Percentiles rank a stretch among this genome's conserved stretches.
Conservation (phyloP, 2,797 vertebrate genomes). For the Cynodonichthys magdalenae region DNA sequence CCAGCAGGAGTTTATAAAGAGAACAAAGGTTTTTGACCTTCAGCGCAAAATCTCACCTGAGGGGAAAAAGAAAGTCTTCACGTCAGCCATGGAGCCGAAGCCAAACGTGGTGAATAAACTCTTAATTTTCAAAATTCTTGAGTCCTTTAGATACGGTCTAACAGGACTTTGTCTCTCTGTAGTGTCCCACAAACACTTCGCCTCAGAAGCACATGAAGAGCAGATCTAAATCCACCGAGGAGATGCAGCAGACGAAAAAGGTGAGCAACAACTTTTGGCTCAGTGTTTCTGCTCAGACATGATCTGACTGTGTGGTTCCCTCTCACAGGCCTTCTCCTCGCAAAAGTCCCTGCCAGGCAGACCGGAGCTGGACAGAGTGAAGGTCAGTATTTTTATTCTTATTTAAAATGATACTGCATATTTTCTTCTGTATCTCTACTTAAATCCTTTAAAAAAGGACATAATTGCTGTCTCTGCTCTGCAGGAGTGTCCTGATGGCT, state of each 20-base stretch:
- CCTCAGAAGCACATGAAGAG: slow-evolving; percentile 86
- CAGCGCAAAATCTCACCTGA: slow-evolving; percentile 19
- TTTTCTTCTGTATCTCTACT: background rate
- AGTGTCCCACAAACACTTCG: slow-evolving; percentile 79
- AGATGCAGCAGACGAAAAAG: slow-evolving; percentile 86
- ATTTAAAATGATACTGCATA: background rate
- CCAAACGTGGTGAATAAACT: slow-evolving; percentile 56
- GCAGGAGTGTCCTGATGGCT: slow-evolving; percentile 76
- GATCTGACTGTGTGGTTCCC: slow-evolving; percentile 1
- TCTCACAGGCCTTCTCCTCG: slow-evolving; percentile 81
- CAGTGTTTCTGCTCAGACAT: background rate
- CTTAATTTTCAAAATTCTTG: background rate
- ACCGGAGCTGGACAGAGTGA: slow-evolving; percentile 81
- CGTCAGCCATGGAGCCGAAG: slow-evolving; percentile 78
- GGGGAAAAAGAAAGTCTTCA: background rate
- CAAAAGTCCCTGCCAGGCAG: slow-evolving; percentile 87
- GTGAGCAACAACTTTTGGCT: slow-evolving; percentile 52
- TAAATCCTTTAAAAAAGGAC: background rate
- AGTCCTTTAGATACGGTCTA: background rate
- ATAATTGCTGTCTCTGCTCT: slow-evolving; percentile 24
- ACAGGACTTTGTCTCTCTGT: slow-evolving; percentile 6
- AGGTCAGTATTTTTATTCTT: slow-evolving; percentile 65
- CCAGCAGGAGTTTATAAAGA: slow-evolving; percentile 4
- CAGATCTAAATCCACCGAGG: slow-evolving; percentile 87
- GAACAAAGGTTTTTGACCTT: slow-evolving; percentile 16